Percentiles rank a stretch among this genome's conserved stretches.
phyloP scores from a whole-genome alignment of 2,797 vertebrate genomes.

The Darevskia nairensis region DNA sequence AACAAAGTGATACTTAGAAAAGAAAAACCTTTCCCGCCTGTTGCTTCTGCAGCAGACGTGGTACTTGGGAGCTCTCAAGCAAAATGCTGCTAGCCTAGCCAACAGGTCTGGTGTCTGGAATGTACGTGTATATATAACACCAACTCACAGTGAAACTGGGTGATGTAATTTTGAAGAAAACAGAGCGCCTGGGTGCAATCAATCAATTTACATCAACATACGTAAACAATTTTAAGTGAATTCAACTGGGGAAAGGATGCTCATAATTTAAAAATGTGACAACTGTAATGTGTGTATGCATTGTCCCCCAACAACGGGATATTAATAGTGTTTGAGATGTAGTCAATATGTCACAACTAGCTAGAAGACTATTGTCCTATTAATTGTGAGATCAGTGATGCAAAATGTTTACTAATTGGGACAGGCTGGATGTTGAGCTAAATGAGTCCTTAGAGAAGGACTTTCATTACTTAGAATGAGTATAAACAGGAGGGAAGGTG shows the following conservation, averaged over 20 bases:
- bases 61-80: background rate
- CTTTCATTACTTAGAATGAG: conserved; percentile 24
- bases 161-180: background rate
- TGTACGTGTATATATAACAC: background rate
- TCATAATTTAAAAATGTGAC: conserved; percentile 21
- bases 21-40: background rate
- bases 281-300: background rate
- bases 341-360: conserved; percentile 25
- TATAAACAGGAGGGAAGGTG: background rate
- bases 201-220: background rate
- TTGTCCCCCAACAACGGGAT: conserved; percentile 41
- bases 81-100: background rate
- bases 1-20: background rate
- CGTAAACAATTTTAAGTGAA: background rate
- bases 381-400: conserved; percentile 39
- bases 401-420: conserved; percentile 49
- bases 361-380: conserved; percentile 35
- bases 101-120: background rate
- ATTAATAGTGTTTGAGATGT: conserved; percentile 34
- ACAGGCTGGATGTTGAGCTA: conserved; percentile 37
- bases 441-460: conserved; percentile 35
- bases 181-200: background rate
- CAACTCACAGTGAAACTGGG: background rate
- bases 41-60: background rate
- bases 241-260: background rate